phyloP scores from a whole-genome alignment of 2,113 vertebrate species.

The Dasypus novemcinctus region DNA sequence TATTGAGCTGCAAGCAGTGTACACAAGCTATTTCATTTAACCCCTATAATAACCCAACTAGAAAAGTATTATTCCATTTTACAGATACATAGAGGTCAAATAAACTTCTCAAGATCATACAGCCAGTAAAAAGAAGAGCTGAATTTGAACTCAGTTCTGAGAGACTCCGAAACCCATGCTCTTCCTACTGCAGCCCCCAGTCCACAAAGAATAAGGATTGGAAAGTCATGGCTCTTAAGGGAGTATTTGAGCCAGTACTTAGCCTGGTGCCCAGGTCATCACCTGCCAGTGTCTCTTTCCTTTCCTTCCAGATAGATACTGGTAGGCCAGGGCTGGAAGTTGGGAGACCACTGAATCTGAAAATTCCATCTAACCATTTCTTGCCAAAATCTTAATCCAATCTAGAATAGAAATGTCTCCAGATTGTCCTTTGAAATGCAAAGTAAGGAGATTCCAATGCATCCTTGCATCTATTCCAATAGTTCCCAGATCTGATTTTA shows the following conservation, averaged over 20 bases:
- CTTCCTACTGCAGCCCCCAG: background rate
- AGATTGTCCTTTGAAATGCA: background rate
- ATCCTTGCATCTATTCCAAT: background rate
- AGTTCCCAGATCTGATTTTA: background rate
- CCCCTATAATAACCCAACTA: background rate
- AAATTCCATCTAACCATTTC: background rate
- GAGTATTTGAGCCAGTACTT: background rate
- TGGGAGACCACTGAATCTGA: background rate
- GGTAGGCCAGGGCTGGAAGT: background rate
- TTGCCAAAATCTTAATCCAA: background rate
- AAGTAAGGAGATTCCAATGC: constrained; percentile 22
- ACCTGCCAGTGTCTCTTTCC: background rate
- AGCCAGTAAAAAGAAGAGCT: constrained; percentile 23
- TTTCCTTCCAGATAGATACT: background rate
- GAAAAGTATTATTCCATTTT: background rate
- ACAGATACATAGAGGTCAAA: background rate
- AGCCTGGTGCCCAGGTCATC: background rate
- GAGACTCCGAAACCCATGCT: background rate
- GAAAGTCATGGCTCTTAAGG: background rate
- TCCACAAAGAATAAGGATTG: background rate
- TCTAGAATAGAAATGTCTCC: background rate
- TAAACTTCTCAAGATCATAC: constrained; percentile 1
- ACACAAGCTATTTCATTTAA: constrained; percentile 18
- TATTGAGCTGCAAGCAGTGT: background rate
- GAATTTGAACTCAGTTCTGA: constrained; percentile 7